A percentile compares a stretch with the other conserved stretches of the same genome.
Evolutionary conservation across 2,797 vertebrate species (phyloP).

Genomic region (Tapera naevia): DNA sequence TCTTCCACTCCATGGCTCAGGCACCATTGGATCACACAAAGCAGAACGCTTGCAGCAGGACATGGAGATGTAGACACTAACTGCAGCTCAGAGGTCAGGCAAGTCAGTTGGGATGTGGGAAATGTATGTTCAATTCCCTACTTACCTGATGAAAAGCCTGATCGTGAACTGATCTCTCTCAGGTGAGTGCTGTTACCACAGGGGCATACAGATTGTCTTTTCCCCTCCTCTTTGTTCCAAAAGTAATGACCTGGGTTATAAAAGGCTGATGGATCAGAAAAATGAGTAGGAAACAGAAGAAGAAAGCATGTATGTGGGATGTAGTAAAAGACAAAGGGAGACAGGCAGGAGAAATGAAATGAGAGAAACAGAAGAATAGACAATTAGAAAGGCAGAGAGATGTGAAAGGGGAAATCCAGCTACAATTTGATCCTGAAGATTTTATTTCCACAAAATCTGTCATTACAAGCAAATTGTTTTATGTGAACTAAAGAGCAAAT

Average conservation of each 20-base stretch:
- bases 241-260: conserved; percentile 60
- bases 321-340: background rate
- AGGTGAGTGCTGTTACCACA: conserved; percentile 58
- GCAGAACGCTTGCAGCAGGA: background rate
- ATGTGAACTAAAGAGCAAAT: background rate
- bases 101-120: conserved; percentile 52
- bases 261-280: conserved; percentile 49
- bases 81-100: background rate
- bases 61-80: background rate
- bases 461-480: background rate
- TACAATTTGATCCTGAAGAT: background rate
- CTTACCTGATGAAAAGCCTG: conserved; percentile 67
- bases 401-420: conserved; percentile 28
- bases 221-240: conserved; percentile 62
- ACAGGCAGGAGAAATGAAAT: conserved; percentile 8
- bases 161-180: conserved; percentile 62
- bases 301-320: background rate
- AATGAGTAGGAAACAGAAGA: conserved; percentile 35
- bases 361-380: conserved; percentile 50
- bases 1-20: background rate
- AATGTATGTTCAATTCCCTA: conserved; percentile 55
- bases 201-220: conserved; percentile 57
- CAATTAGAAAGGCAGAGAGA: conserved; percentile 63
- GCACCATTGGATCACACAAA: background rate
- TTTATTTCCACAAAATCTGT: background rate